phyloP scores from a whole-genome alignment of 2,797 vertebrate genomes.

The Harpagifer antarcticus region DNA sequence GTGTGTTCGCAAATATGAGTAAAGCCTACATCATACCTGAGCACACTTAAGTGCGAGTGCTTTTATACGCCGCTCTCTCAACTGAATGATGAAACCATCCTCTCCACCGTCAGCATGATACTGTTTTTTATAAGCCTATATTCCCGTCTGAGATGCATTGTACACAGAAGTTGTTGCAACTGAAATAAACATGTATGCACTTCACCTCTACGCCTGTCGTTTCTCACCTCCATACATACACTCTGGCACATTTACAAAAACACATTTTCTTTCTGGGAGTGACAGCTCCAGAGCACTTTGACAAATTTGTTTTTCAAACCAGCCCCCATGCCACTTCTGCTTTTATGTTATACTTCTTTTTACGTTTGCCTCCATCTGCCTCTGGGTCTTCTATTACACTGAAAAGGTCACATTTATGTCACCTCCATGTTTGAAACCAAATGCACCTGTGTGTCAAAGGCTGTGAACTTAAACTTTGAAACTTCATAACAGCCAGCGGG shows the following conservation, averaged over 20 bases:
- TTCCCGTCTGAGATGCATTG: not conserved
- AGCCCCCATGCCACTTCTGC: constrained; percentile 23
- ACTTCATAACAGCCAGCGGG: constrained; percentile 45
- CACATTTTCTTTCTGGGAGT: constrained; percentile 27
- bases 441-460: constrained; percentile 61
- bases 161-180: constrained; percentile 12
- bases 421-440: constrained; percentile 48
- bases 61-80: constrained; percentile 29
- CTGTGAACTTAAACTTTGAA: constrained; percentile 49
- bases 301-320: constrained; percentile 41
- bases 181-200: constrained; percentile 2
- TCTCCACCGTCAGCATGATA: not conserved
- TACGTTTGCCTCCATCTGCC: constrained; percentile 31
- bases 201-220: constrained; percentile 22
- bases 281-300: constrained; percentile 40
- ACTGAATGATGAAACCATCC: constrained; percentile 24
- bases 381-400: constrained; percentile 45
- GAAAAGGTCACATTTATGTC: constrained; percentile 63
- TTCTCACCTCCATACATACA: constrained; percentile 7
- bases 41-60: constrained; percentile 23
- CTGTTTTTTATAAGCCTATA: constrained; percentile 13
- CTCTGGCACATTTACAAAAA: constrained; percentile 8
- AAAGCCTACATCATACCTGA: constrained; percentile 20
- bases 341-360: constrained; percentile 20
- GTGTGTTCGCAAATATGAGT: constrained; percentile 5